Conservation (phyloP, 2,888 invertebrate genomes). For the Lycophotia porphyrea region DNA sequence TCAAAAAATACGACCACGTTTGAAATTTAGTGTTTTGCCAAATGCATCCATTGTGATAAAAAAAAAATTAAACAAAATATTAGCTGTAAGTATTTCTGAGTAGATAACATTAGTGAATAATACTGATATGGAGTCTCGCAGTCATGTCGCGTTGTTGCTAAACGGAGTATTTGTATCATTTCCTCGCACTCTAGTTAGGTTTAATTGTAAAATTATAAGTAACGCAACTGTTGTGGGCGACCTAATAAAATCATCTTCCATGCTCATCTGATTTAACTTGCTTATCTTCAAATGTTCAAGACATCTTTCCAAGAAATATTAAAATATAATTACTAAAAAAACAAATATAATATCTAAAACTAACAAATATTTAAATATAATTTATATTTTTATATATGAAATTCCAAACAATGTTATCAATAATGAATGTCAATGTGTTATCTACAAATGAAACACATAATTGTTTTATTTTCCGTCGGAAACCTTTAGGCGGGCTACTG, state of each 20-base stretch:
- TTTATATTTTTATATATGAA: neutral
- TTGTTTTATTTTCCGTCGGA: neutral
- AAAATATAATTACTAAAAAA: no score
- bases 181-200: slow-evolving; percentile 59
- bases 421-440: neutral
- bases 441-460: neutral
- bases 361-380: no score
- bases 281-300: neutral
- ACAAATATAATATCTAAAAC: no score
- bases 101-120: slow-evolving; percentile 39
- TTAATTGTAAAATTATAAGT: slow-evolving; percentile 51
- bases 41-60: slow-evolving; percentile 64
- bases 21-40: slow-evolving; percentile 61
- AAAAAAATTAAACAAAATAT: slow-evolving; percentile 44
- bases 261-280: neutral
- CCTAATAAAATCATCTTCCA: neutral
- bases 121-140: slow-evolving; percentile 32
- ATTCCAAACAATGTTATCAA: neutral
- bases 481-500: neutral
- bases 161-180: slow-evolving; percentile 49
- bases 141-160: slow-evolving; percentile 37
- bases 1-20: slow-evolving; percentile 56
- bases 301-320: no score
- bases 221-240: slow-evolving; percentile 51
- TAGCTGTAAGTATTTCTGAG: slow-evolving; percentile 54